Evolutionary conservation across 2,113 vertebrate species (phyloP), one percentile per base, ranked within the genome.

Genomic region (Ceyx margarethae): DNA sequence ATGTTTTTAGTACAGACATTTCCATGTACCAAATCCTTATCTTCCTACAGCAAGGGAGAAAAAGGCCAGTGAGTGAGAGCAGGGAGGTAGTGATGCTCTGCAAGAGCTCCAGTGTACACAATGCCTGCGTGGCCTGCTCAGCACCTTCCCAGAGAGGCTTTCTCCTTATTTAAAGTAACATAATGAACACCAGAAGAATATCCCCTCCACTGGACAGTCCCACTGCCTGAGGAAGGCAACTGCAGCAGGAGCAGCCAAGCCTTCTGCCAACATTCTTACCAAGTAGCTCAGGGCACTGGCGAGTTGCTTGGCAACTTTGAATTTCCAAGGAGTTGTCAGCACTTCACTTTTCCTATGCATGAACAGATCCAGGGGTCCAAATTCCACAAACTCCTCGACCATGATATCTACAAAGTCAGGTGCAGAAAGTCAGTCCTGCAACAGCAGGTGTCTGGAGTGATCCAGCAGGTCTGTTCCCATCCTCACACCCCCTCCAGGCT

Each of bases 1-100:
- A 99, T 98, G 94, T 99, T 99, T 95, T 99, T 99, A 10, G 99
- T 98, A 83, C 99, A 99, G 72, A 99, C 98, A 2, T 99, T 99
- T 15, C 99, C 99, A 10, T 99, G 99, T 40, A 99, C 99, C 92
- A 99, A 96, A 96, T 98, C 98, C 97, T 99, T 99, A 91, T 99
- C 99, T 96, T 99, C 99, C 99, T 99, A 56, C 11, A 58, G 54
- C 3, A 22, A 74, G 54, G 17, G 8, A 50, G 42, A 45, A 71
- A 60, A 73, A 54, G 57, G 66, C 16, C 3, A 57, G 65, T 50
- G 57, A 94, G 73, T 50, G 57, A 94, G 73, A 8, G 53, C 11
- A 26, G 29, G 5, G 35, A 78, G 77, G 9, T 5, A 28, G 18
- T 23, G 6, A 5, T 5, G 40, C 26, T 33, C 64, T 74, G 68